phyloP scores from a whole-genome alignment of 2,888 invertebrate genomes.

The Dynastes maya region DNA sequence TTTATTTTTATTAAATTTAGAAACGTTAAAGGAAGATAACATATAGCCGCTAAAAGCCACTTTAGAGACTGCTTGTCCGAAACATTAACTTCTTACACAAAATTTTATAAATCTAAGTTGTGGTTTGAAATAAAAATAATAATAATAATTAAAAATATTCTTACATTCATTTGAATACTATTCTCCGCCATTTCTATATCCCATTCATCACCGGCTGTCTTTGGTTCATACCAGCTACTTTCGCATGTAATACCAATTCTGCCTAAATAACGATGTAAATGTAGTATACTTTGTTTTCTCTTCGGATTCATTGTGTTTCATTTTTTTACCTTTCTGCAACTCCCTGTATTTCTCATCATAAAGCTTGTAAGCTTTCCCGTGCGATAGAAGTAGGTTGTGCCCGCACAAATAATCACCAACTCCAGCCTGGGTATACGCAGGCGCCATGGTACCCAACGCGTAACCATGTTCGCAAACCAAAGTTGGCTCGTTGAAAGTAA shows the following conservation, averaged over 20 bases:
- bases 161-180: constrained; percentile 74
- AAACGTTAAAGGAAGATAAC: too few relatives aligned
- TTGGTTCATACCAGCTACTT: constrained; percentile 74
- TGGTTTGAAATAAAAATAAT: too few relatives aligned
- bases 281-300: too few relatives aligned
- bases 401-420: constrained; percentile 76
- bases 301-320: too few relatives aligned
- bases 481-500: constrained; percentile 73
- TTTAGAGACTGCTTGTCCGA: too few relatives aligned
- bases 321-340: constrained; percentile 60
- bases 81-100: too few relatives aligned
- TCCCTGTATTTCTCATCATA: constrained; percentile 72
- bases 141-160: constrained; percentile 52
- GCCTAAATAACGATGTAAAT: constrained; percentile 71
- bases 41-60: too few relatives aligned
- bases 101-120: too few relatives aligned
- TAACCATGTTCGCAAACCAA: constrained; percentile 63
- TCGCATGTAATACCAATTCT: constrained; percentile 75
- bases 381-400: constrained; percentile 78
- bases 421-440: constrained; percentile 71
- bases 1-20: too few relatives aligned
- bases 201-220: constrained; percentile 66
- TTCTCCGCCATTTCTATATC: constrained; percentile 74
- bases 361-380: constrained; percentile 76
- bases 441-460: constrained; percentile 68